These are phyloP conservation scores for Pristionchus arcanus DNA, from an alignment of 2,888 invertebrate genomes.

Conservation along the genomic window DNA sequence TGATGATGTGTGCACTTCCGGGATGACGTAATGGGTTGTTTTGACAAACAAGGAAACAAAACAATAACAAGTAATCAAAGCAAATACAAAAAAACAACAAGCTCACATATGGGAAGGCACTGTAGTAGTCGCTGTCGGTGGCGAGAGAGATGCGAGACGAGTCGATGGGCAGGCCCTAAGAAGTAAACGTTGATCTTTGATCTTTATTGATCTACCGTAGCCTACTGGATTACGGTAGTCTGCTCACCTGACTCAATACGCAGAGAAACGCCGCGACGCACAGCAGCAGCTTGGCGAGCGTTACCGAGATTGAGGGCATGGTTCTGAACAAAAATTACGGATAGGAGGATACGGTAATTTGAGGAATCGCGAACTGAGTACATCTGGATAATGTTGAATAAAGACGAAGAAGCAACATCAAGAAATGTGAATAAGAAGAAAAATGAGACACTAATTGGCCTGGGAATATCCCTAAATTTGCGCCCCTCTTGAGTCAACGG, in stretches of 20 bases:
- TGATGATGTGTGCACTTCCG: conserved; percentile 7
- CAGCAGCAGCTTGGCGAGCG: conserved; percentile 15
- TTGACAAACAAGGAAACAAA: not conserved
- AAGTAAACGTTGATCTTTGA: not conserved
- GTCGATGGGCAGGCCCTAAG: not conserved
- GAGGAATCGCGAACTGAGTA: not conserved
- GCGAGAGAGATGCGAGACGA: not conserved
- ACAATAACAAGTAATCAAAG: not conserved
- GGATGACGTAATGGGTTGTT: not conserved
- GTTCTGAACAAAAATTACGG: conserved; percentile 6
- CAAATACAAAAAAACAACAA: not conserved
- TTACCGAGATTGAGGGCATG: conserved; percentile 52
- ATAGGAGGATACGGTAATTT: not conserved
- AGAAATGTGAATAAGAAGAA: not conserved
- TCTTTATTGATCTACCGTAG: not conserved
- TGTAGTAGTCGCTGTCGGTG: conserved; percentile 32
- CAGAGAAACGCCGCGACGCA: conserved; percentile 8
- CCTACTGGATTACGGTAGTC: not conserved
- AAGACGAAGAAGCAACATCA: not conserved
- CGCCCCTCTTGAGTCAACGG: not conserved
- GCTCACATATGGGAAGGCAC: not conserved
- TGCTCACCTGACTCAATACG: conserved; percentile 1
- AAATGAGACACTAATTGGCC: not conserved
- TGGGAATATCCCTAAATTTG: not conserved
- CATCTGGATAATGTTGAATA: not conserved